Evolutionary conservation across 2,888 invertebrate species (phyloP).

Genomic region (Pyrrhia umbra): DNA sequence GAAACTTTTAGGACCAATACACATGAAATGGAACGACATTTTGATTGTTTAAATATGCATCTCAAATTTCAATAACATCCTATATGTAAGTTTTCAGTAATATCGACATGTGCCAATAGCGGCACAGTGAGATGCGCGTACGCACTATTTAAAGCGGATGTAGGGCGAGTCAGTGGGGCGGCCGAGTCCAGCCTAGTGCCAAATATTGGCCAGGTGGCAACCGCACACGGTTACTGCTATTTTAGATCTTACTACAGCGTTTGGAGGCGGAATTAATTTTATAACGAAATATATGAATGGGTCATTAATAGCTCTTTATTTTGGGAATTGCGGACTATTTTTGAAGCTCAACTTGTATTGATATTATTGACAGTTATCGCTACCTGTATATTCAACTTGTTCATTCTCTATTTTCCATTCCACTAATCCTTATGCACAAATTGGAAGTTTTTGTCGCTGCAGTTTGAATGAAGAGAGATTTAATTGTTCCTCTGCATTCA

Average conservation of each 20-base stretch:
- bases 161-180: conserved; percentile 82
- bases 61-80: conserved; percentile 59
- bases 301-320: conserved; percentile 20
- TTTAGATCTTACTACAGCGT: conserved; percentile 62
- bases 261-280: conserved; percentile 23
- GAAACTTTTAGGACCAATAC: neutral
- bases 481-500: conserved; percentile 50
- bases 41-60: conserved; percentile 21
- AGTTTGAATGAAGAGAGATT: conserved; percentile 37
- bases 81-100: conserved; percentile 61
- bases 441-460: conserved; percentile 25
- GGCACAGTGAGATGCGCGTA: conserved; percentile 63
- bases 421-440: conserved; percentile 17
- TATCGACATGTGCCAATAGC: conserved; percentile 71
- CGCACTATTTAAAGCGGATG: conserved; percentile 78
- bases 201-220: conserved; percentile 76
- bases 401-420: neutral
- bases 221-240: conserved; percentile 58
- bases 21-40: neutral
- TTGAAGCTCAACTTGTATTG: neutral
- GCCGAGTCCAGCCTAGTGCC: conserved; percentile 67
- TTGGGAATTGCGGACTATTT: neutral
- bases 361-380: neutral
- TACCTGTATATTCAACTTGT: neutral
- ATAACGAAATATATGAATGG: conserved; percentile 45